Percentiles rank a stretch among this genome's conserved stretches.
phyloP scores from a whole-genome alignment of 2,888 invertebrate genomes.

The Pasiphila rectangulata region DNA sequence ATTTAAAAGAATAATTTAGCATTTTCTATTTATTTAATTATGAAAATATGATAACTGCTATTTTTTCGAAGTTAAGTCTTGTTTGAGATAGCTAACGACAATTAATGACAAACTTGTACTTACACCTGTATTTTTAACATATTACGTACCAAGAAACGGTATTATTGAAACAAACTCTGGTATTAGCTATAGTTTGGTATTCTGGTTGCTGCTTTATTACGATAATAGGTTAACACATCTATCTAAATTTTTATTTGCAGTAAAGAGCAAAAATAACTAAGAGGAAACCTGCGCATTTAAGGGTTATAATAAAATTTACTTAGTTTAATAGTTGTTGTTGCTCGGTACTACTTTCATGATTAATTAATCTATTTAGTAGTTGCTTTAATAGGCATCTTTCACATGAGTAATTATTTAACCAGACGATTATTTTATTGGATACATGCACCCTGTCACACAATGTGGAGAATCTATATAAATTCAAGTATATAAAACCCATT shows the following conservation, averaged over 20 bases:
- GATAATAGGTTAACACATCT: conserved; percentile 2
- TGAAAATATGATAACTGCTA: too few species aligned
- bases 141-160: conserved; percentile 27
- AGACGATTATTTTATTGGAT: conserved; percentile 49
- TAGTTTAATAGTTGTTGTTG: conserved; percentile 13
- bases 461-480: conserved; percentile 48
- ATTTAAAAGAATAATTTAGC: not conserved
- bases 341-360: conserved; percentile 21
- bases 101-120: not conserved
- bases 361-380: conserved; percentile 24
- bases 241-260: conserved; percentile 18
- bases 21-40: conserved; percentile 2
- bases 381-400: conserved; percentile 20
- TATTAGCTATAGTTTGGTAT: conserved; percentile 6
- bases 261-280: conserved; percentile 23
- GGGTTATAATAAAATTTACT: not conserved
- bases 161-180: conserved; percentile 14
- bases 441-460: conserved; percentile 80
- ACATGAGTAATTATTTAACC: conserved; percentile 42
- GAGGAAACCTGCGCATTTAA: not conserved
- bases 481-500: conserved; percentile 24
- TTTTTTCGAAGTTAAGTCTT: too few species aligned
- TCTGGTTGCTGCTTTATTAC: conserved; percentile 7
- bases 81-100: not conserved
- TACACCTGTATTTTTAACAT: not conserved